Percentiles rank a stretch among this genome's conserved stretches.
These are phyloP conservation scores for Omphaloscelis lunosa DNA, from an alignment of 2,888 invertebrate species.

Conservation along the genomic window DNA sequence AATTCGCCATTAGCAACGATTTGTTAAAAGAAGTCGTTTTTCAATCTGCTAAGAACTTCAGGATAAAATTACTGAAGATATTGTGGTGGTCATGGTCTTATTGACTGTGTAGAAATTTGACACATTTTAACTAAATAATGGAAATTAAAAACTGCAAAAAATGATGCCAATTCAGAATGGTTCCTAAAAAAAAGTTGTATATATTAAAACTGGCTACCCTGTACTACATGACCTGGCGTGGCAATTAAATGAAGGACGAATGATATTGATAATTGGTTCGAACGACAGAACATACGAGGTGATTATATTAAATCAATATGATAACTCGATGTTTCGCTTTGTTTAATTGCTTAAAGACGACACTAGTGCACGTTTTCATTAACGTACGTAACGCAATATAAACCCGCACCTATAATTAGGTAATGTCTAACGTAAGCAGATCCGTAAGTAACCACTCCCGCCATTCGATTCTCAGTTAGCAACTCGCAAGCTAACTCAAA, in stretches of 20 bases:
- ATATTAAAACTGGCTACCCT: not conserved
- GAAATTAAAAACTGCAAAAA: not conserved
- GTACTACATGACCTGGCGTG: not conserved
- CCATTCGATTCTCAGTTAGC: not conserved
- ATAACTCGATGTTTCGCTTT: slow-evolving; percentile 4
- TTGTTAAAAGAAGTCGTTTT: not conserved
- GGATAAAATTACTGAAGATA: too few relatives aligned
- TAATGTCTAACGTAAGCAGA: not conserved
- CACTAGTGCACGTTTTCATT: not conserved
- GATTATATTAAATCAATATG: slow-evolving; percentile 7
- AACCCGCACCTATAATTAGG: not conserved
- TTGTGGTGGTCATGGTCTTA: too few relatives aligned
- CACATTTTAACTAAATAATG: not conserved
- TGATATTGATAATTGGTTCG: slow-evolving; percentile 12
- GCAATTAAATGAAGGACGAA: slow-evolving; percentile 16
- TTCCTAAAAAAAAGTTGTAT: not conserved
- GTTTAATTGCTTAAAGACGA: not conserved
- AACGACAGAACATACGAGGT: not conserved
- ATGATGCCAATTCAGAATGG: not conserved
- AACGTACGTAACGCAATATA: not conserved
- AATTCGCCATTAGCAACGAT: not conserved
- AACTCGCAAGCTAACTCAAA: not conserved
- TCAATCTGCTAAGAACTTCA: not conserved
- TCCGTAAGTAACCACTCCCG: not conserved
- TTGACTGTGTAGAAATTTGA: not conserved